Percentiles rank a stretch among this genome's conserved stretches.
phyloP scores from a whole-genome alignment of 2,797 vertebrate genomes.

The Phyllotis vaccarum region DNA sequence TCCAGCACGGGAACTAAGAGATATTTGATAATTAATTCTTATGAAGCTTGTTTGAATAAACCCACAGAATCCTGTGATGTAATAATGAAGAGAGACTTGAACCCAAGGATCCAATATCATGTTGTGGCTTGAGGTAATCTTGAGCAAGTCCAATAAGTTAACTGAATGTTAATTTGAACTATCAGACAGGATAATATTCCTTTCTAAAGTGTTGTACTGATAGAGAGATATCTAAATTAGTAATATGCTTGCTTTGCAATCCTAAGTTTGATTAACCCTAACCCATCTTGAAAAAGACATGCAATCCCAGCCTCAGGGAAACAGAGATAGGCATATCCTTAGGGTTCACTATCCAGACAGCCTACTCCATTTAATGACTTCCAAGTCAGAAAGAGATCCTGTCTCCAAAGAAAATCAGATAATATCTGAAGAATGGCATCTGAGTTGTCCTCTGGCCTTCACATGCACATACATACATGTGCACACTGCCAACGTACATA shows the following conservation, averaged over 20 bases:
- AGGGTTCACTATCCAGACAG: not conserved
- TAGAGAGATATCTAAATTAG: not conserved
- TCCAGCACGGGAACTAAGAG: not conserved
- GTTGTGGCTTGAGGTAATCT: not conserved
- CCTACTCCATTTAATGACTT: not conserved
- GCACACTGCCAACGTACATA: not conserved
- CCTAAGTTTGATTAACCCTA: not conserved
- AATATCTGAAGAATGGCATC: not conserved
- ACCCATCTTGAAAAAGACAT: not conserved
- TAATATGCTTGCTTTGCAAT: not conserved
- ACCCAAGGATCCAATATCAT: not conserved
- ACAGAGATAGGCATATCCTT: not conserved
- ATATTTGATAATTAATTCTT: constrained; percentile 46
- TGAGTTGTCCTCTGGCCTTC: too few species aligned
- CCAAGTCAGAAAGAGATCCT: not conserved
- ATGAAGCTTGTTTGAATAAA: constrained; percentile 6
- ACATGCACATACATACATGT: not conserved
- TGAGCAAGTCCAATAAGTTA: not conserved
- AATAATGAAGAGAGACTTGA: not conserved
- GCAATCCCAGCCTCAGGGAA: not conserved
- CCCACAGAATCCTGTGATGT: not conserved
- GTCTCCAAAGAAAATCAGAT: not conserved
- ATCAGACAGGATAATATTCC: not conserved
- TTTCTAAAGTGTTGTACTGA: not conserved
- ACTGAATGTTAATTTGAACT: constrained; percentile 34